Conservation (phyloP, 1,140 invertebrate species). For the Globodera ellingtonae region DNA sequence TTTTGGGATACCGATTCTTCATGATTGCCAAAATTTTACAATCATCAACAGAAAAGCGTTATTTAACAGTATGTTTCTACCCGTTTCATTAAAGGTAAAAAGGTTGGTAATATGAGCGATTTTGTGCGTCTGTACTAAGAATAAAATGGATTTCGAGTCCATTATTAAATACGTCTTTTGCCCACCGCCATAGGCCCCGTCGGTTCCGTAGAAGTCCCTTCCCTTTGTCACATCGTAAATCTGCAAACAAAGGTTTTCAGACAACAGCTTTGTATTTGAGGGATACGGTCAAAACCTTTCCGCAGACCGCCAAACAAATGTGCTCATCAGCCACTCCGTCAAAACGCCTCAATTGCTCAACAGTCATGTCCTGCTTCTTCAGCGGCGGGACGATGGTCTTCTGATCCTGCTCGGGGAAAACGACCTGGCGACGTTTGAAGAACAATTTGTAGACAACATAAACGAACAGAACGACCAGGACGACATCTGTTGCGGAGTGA, state of each 20-base stretch:
- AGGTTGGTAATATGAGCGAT: too few relatives aligned
- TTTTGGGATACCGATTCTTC: too few relatives aligned
- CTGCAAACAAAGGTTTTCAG: conserved; percentile 27
- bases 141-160: too few relatives aligned
- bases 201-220: conserved; percentile 51
- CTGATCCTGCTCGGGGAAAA: conserved; percentile 2
- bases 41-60: neutral
- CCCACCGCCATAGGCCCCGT: conserved; percentile 39
- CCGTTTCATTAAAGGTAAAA: too few relatives aligned
- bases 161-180: neutral
- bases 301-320: conserved; percentile 47
- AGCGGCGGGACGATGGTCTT: conserved; percentile 15
- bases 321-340: conserved; percentile 50
- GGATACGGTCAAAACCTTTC: conserved; percentile 36
- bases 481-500: conserved; percentile 13
- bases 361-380: conserved; percentile 51
- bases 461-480: conserved; percentile 31
- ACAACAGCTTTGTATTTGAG: neutral
- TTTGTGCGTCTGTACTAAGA: too few relatives aligned
- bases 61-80: too few relatives aligned
- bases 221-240: conserved; percentile 54
- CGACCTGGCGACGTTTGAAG: conserved; percentile 28
- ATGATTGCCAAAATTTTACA: neutral
- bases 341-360: conserved; percentile 47
- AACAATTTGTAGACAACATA: conserved; percentile 43